Evolutionary conservation across 2,797 vertebrate species (phyloP).

Genomic region (Manis javanica): DNA sequence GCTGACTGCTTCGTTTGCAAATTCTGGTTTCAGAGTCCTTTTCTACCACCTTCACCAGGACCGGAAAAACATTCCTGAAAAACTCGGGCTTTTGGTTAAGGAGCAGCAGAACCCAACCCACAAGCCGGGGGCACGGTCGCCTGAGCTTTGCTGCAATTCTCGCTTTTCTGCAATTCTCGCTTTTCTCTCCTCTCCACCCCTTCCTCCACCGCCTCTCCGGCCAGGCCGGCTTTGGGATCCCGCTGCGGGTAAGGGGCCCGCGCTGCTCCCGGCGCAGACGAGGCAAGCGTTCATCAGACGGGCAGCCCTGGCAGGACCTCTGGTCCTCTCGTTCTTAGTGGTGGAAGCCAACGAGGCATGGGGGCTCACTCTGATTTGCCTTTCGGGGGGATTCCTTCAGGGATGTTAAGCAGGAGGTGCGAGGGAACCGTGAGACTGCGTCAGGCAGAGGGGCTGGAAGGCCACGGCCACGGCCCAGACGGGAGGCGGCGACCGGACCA

Average conservation of each 20-base stretch:
- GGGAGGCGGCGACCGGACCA: background rate
- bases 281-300: background rate
- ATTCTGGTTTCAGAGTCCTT: background rate
- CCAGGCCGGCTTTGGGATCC: background rate
- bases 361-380: background rate
- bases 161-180: background rate
- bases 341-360: background rate
- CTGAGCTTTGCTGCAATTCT: background rate
- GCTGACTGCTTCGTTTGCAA: background rate
- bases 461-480: background rate
- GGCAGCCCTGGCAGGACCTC: background rate
- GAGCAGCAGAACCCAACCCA: background rate
- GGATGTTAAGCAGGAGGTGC: background rate
- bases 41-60: background rate
- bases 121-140: rapidly evolving
- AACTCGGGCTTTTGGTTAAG: background rate
- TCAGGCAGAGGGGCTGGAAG: background rate
- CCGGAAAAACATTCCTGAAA: constrained; percentile 16
- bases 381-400: background rate
- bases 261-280: background rate
- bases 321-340: background rate
- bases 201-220: background rate
- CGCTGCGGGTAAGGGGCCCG: background rate
- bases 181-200: background rate
- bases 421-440: background rate